Conservation (phyloP, 1,140 invertebrate genomes). For the Cydia amplana region DNA sequence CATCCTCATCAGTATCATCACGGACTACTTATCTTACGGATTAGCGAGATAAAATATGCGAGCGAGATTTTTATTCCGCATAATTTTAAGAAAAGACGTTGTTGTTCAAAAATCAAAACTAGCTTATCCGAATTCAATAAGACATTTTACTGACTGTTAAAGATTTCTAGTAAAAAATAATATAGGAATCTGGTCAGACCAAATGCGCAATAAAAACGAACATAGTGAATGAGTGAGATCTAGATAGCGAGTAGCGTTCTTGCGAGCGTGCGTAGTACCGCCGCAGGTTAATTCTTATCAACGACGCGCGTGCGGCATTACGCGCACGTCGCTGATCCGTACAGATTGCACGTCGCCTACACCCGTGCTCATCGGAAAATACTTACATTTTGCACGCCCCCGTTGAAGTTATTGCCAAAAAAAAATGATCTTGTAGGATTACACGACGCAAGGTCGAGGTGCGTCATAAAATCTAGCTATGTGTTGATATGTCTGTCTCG, state of each 20-base stretch:
- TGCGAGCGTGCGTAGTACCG: constrained; percentile 1
- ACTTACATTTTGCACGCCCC: neutral
- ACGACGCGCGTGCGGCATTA: constrained; percentile 16
- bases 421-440: neutral
- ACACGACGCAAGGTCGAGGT: neutral
- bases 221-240: too few relatives aligned
- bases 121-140: too few relatives aligned
- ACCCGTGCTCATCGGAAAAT: constrained; percentile 6
- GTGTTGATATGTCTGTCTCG: neutral
- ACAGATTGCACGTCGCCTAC: constrained; percentile 13
- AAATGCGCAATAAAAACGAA: too few relatives aligned
- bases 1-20: too few relatives aligned
- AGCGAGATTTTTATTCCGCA: too few relatives aligned
- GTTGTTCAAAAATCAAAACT: too few relatives aligned
- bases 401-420: neutral
- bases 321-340: constrained; percentile 15
- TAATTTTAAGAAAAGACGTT: too few relatives aligned
- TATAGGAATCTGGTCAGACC: too few relatives aligned
- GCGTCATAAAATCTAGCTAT: neutral
- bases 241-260: neutral
- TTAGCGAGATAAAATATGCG: too few relatives aligned
- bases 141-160: too few relatives aligned
- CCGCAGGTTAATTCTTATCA: constrained; percentile 25
- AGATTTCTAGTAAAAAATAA: too few relatives aligned
- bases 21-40: too few relatives aligned